Base-by-base conservation (phyloP, 2,888 invertebrate genomes). In the Xylota sylvarum region DNA sequence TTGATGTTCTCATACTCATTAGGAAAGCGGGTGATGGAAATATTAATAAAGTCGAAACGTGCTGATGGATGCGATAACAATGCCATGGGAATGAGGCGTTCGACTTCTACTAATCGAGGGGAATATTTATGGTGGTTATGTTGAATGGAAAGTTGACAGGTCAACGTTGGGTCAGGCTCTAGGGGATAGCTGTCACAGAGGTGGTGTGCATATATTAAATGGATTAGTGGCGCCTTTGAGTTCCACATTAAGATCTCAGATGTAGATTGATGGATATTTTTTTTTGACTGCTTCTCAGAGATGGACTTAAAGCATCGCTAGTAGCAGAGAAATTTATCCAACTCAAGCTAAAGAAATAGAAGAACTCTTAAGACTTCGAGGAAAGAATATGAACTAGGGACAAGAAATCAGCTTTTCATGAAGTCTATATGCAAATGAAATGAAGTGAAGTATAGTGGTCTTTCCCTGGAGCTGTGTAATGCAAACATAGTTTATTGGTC, bases 1-100 rank as follows among this genome's bases (percentile, higher is more conserved):
- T 77, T 64, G 65, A 58, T 82, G 70, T 77, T 82, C 37, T 72
- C 64, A 58, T 65, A 50, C 58, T 50, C 64, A 77, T 77, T 77
- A 43, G 43, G 48, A 27, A 35, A 64, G 43, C 65, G 27, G 58
- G 43, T 65, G 82, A 77, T 77, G 58, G 65, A 37, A 62, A 56
- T 69, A 82, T 77, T 64, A 58, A 70, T 76, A 55, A 77, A 37
- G 32, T 37, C 50, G 3, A 30, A 48, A 65, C 32, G 23, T 40
- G 46, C 50, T 50, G 43, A 50, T 62, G 35, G 19, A 58, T 37
- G 76, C 27, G 52, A 55, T 55, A 30, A 3, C 30, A 30, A 27
- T 14, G 1, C 64, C 46, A 64, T 64, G 64, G 17, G 50, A 73
- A 60, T 73, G 62, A 17, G 73, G 73, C 35, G 27, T 37, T 73